Percentiles rank a stretch among this genome's conserved stretches.
Conservation (phyloP, 2,888 invertebrate genomes). For the Euzophera pinguis region DNA sequence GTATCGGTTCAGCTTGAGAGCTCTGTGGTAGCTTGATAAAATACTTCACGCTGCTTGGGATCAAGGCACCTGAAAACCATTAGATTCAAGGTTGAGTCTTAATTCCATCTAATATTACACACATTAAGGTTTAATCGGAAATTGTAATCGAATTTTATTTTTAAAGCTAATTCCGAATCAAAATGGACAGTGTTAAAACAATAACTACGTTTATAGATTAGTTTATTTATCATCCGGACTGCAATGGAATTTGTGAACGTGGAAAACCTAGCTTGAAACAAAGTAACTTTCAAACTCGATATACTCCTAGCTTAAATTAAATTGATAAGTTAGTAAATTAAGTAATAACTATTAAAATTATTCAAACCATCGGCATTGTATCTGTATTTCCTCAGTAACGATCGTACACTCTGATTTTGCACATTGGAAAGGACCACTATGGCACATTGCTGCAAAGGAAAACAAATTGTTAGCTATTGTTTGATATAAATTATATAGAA, state of each 20-base stretch:
- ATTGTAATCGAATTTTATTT: too few relatives aligned
- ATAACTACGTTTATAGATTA: too few relatives aligned
- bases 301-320: conserved; percentile 6
- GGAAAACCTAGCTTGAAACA: too few relatives aligned
- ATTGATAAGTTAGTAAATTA: background rate
- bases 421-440: conserved; percentile 60
- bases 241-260: too few relatives aligned
- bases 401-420: conserved; percentile 58
- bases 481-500: too few relatives aligned
- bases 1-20: conserved; percentile 37
- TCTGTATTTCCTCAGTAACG: conserved; percentile 64
- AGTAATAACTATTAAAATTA: background rate
- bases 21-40: conserved; percentile 61
- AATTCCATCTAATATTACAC: too few relatives aligned
- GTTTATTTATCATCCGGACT: too few relatives aligned
- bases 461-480: conserved; percentile 17
- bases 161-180: too few relatives aligned
- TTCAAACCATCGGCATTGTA: conserved; percentile 60
- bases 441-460: conserved; percentile 52
- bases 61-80: conserved; percentile 47
- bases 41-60: conserved; percentile 68
- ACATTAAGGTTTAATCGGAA: too few relatives aligned
- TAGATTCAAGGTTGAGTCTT: too few relatives aligned
- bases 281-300: too few relatives aligned
- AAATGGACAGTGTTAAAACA: too few relatives aligned